These are phyloP conservation scores for Bradypus variegatus DNA, from an alignment of 2,797 vertebrate genomes.

Conservation along the genomic window DNA sequence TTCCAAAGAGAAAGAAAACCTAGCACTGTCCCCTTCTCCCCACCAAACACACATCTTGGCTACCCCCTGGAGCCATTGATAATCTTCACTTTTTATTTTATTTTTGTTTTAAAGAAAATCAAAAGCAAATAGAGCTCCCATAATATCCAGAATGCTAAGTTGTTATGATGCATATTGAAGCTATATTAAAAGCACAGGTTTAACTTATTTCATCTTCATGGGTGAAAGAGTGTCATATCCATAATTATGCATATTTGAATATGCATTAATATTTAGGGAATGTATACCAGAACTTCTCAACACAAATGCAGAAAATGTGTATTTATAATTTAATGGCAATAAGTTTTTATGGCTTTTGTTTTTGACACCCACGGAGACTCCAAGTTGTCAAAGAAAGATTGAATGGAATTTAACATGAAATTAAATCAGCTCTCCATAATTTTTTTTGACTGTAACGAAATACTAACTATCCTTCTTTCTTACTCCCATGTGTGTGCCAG, in stretches of 20 bases:
- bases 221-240: neutral
- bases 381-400: conserved; percentile 5
- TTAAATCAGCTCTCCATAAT: neutral
- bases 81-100: neutral
- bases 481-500: neutral
- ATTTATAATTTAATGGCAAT: neutral
- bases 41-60: neutral
- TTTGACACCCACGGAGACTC: neutral
- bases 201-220: neutral
- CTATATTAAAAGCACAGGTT: neutral
- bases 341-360: neutral
- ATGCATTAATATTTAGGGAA: neutral
- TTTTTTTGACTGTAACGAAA: neutral
- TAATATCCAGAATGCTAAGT: neutral
- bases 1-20: neutral
- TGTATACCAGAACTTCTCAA: conserved; percentile 11
- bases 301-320: conserved; percentile 19
- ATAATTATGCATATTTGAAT: neutral
- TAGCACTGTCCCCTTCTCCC: neutral
- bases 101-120: neutral
- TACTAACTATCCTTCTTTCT: neutral
- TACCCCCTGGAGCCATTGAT: neutral
- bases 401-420: conserved; percentile 8
- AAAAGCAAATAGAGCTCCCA: neutral
- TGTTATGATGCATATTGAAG: neutral